phyloP scores from a whole-genome alignment of 2,113 vertebrate genomes.

The Oncorhynchus masou region DNA sequence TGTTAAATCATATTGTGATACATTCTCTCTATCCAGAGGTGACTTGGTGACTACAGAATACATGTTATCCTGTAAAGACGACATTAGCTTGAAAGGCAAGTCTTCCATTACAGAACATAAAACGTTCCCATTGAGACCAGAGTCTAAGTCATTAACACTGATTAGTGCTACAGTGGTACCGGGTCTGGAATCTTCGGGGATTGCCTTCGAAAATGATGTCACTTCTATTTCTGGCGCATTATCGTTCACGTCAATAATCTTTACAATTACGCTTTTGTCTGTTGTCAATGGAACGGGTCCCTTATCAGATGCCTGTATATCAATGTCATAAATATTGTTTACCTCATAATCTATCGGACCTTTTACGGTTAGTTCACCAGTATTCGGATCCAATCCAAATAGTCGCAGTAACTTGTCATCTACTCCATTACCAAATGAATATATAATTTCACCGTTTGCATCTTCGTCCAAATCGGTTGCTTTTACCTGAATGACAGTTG shows the following conservation, averaged over 20 bases:
- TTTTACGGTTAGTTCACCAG: conserved; percentile 32
- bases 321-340: conserved; percentile 4
- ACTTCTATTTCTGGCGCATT: conserved; percentile 54
- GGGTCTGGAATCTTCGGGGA: conserved; percentile 30
- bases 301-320: conserved; percentile 28
- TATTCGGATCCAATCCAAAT: conserved; percentile 33
- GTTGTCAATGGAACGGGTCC: neutral
- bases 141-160: conserved; percentile 51
- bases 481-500: conserved; percentile 34
- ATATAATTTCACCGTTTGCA: conserved; percentile 22
- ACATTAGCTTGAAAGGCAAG: conserved; percentile 49
- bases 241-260: conserved; percentile 39
- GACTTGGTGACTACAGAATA: conserved; percentile 49
- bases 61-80: conserved; percentile 44
- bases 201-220: conserved; percentile 50
- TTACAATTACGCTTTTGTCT: conserved; percentile 24
- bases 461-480: conserved; percentile 43
- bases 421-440: conserved; percentile 20
- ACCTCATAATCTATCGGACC: conserved; percentile 30
- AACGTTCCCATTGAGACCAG: conserved; percentile 48
- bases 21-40: conserved; percentile 37
- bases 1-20: conserved; percentile 24
- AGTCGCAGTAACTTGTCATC: conserved; percentile 18
- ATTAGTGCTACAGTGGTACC: conserved; percentile 47
- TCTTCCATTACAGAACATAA: conserved; percentile 61